A percentile compares a stretch with the other conserved stretches of the same genome.
Evolutionary conservation across 2,113 vertebrate species (phyloP).

Genomic region (Colaptes auratus): DNA sequence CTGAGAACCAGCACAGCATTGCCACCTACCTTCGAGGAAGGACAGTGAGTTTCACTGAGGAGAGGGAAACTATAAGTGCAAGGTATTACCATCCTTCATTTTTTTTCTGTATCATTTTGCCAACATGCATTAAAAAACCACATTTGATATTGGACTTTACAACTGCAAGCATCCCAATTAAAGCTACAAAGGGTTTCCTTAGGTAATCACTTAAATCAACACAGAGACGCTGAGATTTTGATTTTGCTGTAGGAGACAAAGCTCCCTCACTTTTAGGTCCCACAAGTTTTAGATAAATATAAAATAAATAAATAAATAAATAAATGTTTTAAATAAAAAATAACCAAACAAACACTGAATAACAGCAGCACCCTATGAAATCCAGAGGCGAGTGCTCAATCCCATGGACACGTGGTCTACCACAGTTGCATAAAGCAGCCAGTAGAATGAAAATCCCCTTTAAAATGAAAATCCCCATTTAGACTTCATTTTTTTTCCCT

Average conservation of each 20-base stretch:
- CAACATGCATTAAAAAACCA: neutral
- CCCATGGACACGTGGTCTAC: neutral
- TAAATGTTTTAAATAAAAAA: too few species aligned
- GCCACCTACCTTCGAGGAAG: neutral
- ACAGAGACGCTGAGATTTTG: neutral
- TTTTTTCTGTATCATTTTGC: neutral
- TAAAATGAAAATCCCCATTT: neutral
- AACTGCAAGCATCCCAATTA: neutral
- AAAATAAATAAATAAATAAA: neutral
- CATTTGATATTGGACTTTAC: neutral
- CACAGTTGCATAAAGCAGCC: neutral
- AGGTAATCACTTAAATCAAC: neutral
- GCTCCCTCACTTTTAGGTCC: neutral
- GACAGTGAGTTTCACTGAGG: accelerated
- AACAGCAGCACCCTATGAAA: neutral
- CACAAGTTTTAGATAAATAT: neutral
- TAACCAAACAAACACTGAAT: neutral
- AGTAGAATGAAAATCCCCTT: neutral
- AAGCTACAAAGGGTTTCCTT: too few species aligned
- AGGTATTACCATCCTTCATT: neutral
- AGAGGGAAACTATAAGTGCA: neutral
- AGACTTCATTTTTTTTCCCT: neutral
- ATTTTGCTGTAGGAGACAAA: neutral
- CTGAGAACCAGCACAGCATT: neutral
- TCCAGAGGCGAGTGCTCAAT: neutral